Conservation (phyloP, 2,888 invertebrate species). For the Temnothorax ravouxi region DNA sequence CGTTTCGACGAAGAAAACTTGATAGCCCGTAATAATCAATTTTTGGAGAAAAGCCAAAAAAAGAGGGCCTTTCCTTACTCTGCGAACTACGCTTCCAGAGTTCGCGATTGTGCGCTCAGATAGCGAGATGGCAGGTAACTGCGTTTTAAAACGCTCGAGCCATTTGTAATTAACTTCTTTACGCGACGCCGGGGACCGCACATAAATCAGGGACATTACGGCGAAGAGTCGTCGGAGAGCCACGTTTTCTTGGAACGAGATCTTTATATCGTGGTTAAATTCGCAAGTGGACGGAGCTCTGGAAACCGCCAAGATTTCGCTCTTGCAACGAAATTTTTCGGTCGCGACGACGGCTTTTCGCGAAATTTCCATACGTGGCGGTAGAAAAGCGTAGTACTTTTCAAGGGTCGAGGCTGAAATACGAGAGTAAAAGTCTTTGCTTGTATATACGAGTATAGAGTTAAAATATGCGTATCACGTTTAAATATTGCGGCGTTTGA, state of each 20-base stretch:
- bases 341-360: slow-evolving; percentile 24
- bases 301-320: slow-evolving; percentile 22
- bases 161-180: slow-evolving; percentile 52
- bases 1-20: background rate
- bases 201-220: slow-evolving; percentile 46
- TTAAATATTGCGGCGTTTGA: background rate
- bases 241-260: slow-evolving; percentile 27
- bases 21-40: background rate
- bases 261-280: slow-evolving; percentile 46
- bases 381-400: background rate
- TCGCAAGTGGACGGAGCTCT: slow-evolving; percentile 21
- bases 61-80: background rate
- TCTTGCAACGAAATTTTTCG: slow-evolving; percentile 40
- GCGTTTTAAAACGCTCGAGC: slow-evolving; percentile 32
- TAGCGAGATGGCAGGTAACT: slow-evolving; percentile 20
- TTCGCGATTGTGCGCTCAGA: background rate
- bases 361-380: slow-evolving; percentile 39
- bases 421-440: slow-evolving; percentile 18
- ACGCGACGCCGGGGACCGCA: slow-evolving; percentile 10
- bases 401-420: background rate
- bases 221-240: background rate
- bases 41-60: background rate
- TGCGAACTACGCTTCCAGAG: background rate
- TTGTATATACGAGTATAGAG: slow-evolving; percentile 19
- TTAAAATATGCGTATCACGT: slow-evolving; percentile 8